Evolutionary conservation across 2,113 vertebrate species (phyloP), one percentile per base, ranked within the genome.

Genomic region (Thamnaconus septentrionalis): DNA sequence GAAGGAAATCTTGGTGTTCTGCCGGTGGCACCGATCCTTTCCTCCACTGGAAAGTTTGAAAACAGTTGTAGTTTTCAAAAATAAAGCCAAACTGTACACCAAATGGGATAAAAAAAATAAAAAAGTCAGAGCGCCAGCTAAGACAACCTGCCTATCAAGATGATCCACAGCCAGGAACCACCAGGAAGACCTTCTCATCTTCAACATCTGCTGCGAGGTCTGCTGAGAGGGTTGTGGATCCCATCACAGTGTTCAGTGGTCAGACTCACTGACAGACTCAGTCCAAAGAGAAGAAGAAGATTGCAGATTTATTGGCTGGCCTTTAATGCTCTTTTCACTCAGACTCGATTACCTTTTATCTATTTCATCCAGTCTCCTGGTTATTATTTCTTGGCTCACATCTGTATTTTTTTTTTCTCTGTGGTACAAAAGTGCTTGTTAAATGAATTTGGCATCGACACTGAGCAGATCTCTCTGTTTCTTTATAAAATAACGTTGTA

Each of bases 101-200:
- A 31, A 31, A 31, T 31, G 18, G 18, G 18, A 31, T 31, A 1
- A n/a, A 50, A 58, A 51, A 8, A 1, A n/a, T 10, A 58, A 51
- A 8, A 52, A 41, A 58, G 64, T 71, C 11, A 50, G 11, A 41
- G 47, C 44, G 53, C 64, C 42, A 0, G 8, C 66, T 41, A 7
- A 60, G 65, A 82, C 73, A 54, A 54, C 6, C 59, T 64, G 64
- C 53, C 64, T 5, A 55, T 81, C 75, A 75, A 61, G 60, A 73
- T 79, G 70, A 82, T 79, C 56, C 39, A 62, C 66, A 79, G 73
- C 75, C 79, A 71, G 66, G 18, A 31, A 31, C 18, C 18, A 75
- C 49, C 11, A 80, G 69, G 66, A 66, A 55, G 64, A 39, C 55
- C 68, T 82, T 73, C 74, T 53, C 61, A 73, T 44, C 59, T 60